Conservation (phyloP, 2,797 vertebrate species). For the Sphaeramia orbicularis region DNA sequence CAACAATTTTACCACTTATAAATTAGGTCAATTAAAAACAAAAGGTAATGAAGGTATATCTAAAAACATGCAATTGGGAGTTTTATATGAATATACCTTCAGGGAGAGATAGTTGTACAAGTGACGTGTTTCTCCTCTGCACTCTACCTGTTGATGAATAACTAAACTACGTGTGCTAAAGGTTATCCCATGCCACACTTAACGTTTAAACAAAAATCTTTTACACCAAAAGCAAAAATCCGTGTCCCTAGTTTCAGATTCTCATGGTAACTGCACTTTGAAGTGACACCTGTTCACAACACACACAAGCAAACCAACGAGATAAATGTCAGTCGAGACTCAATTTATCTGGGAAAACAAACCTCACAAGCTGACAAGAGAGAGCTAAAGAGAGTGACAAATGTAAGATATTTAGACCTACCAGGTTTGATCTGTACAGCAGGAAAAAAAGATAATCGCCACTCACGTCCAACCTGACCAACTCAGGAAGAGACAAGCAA, state of each 20-base stretch:
- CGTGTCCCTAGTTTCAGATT: background rate
- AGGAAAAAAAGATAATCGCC: constrained; percentile 17
- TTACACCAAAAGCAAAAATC: constrained; percentile 6
- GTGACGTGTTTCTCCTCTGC: background rate
- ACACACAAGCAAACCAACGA: background rate
- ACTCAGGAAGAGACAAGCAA: constrained; percentile 18
- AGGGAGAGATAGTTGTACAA: too few species aligned
- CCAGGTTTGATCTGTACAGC: constrained; percentile 28
- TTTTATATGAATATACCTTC: too few species aligned
- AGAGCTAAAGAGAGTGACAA: background rate
- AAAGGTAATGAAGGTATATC: too few species aligned
- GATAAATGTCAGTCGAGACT: constrained; percentile 21
- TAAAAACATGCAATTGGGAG: too few species aligned
- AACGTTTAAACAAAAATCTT: constrained; percentile 4
- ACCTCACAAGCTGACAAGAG: background rate
- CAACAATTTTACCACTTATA: too few species aligned
- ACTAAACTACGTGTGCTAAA: constrained; percentile 38
- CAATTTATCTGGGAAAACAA: background rate
- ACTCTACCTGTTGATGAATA: constrained; percentile 55
- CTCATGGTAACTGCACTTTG: background rate
- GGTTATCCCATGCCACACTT: constrained; percentile 37
- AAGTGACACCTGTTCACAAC: constrained; percentile 13
- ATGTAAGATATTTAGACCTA: constrained; percentile 31
- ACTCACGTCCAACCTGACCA: background rate
- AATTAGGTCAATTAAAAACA: too few species aligned